A percentile compares a stretch with the other conserved stretches of the same genome.
These are phyloP conservation scores for human (Homo sapiens) DNA, from an alignment of 2,113 vertebrate genomes.

Conservation along the genomic window DNA sequence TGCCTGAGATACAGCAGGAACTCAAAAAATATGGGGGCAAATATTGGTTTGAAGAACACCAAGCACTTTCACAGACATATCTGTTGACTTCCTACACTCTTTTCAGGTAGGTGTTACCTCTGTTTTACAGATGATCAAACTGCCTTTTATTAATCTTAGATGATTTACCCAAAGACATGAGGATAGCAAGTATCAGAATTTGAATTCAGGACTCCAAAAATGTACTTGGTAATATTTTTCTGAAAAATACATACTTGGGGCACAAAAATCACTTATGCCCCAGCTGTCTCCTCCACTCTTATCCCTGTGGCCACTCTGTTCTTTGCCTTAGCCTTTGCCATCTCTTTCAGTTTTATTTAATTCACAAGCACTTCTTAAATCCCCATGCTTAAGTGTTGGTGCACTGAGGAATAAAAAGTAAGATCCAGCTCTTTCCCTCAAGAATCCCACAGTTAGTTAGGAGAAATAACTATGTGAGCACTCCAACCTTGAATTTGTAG, in stretches of 20 bases:
- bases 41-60: not conserved
- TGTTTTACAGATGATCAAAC: not conserved
- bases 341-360: not conserved
- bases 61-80: not conserved
- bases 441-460: not conserved
- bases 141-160: not conserved
- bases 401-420: not conserved
- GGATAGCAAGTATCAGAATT: not conserved
- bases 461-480: not conserved
- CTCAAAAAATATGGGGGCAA: not conserved
- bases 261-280: not conserved
- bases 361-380: not conserved
- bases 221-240: not conserved
- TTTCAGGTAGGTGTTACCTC: not conserved
- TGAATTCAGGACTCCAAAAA: not conserved
- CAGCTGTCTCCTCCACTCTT: not conserved
- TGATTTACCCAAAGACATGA: not conserved
- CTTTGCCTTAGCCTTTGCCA: not conserved
- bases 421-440: not conserved
- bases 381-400: not conserved
- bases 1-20: not conserved
- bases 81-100: not conserved
- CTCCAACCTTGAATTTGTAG: not conserved
- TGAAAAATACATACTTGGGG: not conserved
- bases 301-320: not conserved